Evolutionary conservation across 1,140 invertebrate genomes (phyloP).

Genomic region (Papilio glaucus): DNA sequence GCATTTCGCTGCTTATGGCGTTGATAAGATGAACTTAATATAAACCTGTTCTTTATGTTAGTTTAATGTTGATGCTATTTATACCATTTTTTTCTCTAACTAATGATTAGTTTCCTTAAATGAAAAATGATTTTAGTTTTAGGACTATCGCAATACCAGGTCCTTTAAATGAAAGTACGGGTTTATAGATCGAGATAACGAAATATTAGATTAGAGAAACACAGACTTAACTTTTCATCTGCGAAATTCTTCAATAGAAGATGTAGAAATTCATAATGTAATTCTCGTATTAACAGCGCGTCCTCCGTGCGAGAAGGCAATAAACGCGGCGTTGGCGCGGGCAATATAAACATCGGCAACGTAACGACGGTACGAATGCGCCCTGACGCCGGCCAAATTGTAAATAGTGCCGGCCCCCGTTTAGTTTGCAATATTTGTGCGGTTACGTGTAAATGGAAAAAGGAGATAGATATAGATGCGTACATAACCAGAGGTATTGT

Average conservation of each 20-base stretch:
- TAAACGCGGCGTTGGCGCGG: slow-evolving; percentile 57
- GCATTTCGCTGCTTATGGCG: neutral
- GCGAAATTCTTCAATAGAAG: slow-evolving; percentile 13
- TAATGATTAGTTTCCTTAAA: too few relatives aligned
- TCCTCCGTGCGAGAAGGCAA: slow-evolving; percentile 50
- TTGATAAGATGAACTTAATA: neutral
- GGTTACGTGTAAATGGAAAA: slow-evolving; percentile 80
- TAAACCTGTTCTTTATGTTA: slow-evolving; percentile 13
- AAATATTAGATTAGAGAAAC: too few relatives aligned
- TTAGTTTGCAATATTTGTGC: slow-evolving; percentile 82
- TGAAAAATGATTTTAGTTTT: too few relatives aligned
- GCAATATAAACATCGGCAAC: slow-evolving; percentile 75
- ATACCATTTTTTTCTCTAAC: too few relatives aligned
- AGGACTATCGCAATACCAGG: too few relatives aligned
- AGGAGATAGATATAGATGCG: slow-evolving; percentile 57
- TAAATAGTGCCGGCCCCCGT: slow-evolving; percentile 76
- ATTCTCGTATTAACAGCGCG: slow-evolving; percentile 40
- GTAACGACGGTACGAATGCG: slow-evolving; percentile 72
- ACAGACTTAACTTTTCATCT: neutral
- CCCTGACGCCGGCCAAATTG: slow-evolving; percentile 74
- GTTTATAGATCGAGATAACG: too few relatives aligned
- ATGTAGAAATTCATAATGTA: slow-evolving; percentile 33
- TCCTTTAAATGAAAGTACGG: too few relatives aligned
- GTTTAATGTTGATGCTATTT: too few relatives aligned
- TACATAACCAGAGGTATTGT: slow-evolving; percentile 43